Percentiles rank a stretch among this genome's conserved stretches.
These are phyloP conservation scores for Scytalopus superciliaris DNA, from an alignment of 2,113 vertebrate genomes.

Conservation along the genomic window DNA sequence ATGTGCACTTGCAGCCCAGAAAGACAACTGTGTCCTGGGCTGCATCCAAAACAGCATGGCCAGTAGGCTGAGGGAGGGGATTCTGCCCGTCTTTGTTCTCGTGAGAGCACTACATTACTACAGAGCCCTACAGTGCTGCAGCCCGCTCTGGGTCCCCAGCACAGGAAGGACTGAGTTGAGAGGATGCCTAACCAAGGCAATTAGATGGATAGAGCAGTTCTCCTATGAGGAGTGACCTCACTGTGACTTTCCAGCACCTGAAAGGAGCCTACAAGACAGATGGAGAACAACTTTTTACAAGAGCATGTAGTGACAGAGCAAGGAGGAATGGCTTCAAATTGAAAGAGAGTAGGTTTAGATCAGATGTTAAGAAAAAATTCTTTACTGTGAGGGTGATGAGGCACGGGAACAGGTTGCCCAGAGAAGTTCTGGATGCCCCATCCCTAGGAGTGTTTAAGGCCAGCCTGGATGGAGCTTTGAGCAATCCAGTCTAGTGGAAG, in stretches of 20 bases:
- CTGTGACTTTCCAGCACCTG: too few relatives aligned
- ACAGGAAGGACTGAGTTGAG: background rate
- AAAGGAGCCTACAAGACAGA: background rate
- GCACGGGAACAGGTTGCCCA: too few relatives aligned
- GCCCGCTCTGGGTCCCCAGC: background rate
- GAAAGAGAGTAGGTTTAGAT: background rate
- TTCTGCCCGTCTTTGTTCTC: background rate
- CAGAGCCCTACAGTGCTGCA: background rate
- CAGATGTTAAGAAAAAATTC: background rate
- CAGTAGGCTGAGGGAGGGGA: background rate
- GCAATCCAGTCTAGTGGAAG: too few relatives aligned
- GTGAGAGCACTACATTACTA: background rate
- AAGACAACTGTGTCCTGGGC: background rate
- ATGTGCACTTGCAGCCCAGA: background rate
- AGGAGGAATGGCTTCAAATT: background rate
- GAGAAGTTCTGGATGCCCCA: background rate
- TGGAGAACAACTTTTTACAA: background rate
- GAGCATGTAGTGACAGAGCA: background rate
- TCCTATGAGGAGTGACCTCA: background rate
- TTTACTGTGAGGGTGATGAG: background rate
- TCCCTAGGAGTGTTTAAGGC: too few relatives aligned
- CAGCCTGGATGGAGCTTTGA: background rate
- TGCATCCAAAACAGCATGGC: background rate
- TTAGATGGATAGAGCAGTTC: background rate
- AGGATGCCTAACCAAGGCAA: too few relatives aligned